Percentiles rank a stretch among this genome's conserved stretches.
These are phyloP conservation scores for Macropodus opercularis DNA, from an alignment of 2,797 vertebrate species.

Conservation along the genomic window DNA sequence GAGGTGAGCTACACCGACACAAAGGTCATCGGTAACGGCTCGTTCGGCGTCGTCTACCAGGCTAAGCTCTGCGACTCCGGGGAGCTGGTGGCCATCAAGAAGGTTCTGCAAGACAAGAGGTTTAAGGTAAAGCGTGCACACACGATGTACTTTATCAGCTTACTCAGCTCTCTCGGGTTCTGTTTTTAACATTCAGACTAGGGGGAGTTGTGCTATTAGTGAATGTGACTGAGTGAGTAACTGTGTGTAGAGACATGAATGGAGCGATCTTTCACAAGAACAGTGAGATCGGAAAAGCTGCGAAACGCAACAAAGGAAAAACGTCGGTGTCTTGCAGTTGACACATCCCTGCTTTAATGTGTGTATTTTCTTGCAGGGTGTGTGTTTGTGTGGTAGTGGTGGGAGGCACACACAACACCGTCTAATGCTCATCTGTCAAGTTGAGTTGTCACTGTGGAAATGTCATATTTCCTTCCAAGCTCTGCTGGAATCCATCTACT, in stretches of 20 bases:
- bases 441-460: conserved; percentile 21
- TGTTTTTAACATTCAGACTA: neutral
- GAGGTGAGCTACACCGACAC: conserved; percentile 99
- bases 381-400: neutral
- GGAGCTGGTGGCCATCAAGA: conserved; percentile 98
- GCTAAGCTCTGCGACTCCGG: conserved; percentile 98
- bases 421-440: conserved; percentile 36
- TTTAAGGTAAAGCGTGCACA: conserved; percentile 89
- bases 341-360: conserved; percentile 11
- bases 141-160: neutral
- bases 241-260: conserved; percentile 38
- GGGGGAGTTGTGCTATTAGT: conserved; percentile 2
- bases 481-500: conserved; percentile 32
- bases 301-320: conserved; percentile 25
- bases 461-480: conserved; percentile 39
- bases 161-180: neutral
- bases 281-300: conserved; percentile 45
- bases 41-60: conserved; percentile 98
- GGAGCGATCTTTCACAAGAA: conserved; percentile 52
- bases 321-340: neutral
- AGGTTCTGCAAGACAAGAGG: conserved; percentile 98
- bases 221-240: conserved; percentile 27
- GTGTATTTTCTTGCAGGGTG: conserved; percentile 18
- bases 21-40: conserved; percentile 98
- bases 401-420: conserved; percentile 16